Base-by-base conservation (phyloP, 2,113 vertebrate genomes). In the Excalfactoria chinensis region DNA sequence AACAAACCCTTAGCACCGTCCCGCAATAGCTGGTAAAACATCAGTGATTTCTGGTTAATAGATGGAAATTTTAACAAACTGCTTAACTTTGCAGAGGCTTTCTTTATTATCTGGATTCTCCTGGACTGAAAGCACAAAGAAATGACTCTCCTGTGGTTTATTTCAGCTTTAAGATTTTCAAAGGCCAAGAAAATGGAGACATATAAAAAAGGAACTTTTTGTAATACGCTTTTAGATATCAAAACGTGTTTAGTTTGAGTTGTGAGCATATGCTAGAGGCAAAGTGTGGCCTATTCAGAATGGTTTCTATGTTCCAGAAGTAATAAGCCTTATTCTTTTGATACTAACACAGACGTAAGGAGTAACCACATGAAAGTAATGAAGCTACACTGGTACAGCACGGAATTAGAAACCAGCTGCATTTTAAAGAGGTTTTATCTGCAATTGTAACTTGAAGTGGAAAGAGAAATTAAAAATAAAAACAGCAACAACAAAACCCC, bases 221-320 rank as follows among this genome's bases (percentile, higher is more conserved):
- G 73, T 72, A 92, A 95, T 82, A 75, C 16, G 69, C 70, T 79
- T 88, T 87, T n/a, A 86, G 66, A 75, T 89, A 93, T 82, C 86
- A 90, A 92, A 95, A 94, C 51, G 64, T 43, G 72, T 74, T 95
- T 89, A 46, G 25, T 34, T 87, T 63, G 67, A 70, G 21, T 70
- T 94, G 43, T 71, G 18, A 85, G 51, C 56, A 64, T 35, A 64
- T 56, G 40, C 92, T 84, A 68, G 76, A 90, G 92, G 92, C 68
- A 68, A 82, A 88, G 32, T 17, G 34, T 53, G 58, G 73, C 66
- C 40, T 94, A 41, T 84, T 93, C 83, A 69, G 55, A 84, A 41
- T 44, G 53, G 21, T 82, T 93, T 87, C 84, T 30, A 13, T 51
- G 26, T 22, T 93, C 46, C 66, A 71, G 67, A 93, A 95, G 55